Evolutionary conservation across 2,888 invertebrate species (phyloP).

Genomic region (Parnassius mnemosyne): DNA sequence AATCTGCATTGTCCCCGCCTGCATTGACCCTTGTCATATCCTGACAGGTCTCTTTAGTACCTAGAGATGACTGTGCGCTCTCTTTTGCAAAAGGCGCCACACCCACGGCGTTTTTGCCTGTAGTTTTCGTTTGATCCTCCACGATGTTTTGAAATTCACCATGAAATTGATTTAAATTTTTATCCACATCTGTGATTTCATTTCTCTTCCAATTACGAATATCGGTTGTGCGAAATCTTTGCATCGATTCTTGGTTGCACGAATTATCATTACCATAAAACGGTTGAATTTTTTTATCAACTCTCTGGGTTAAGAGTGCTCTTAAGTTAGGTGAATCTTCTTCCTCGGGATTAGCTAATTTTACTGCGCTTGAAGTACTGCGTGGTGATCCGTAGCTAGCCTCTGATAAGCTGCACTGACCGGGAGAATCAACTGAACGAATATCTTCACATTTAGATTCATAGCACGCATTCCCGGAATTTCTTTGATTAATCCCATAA

Average conservation of each 20-base stretch:
- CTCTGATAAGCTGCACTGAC: constrained; percentile 60
- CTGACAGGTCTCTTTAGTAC: constrained; percentile 61
- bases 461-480: constrained; percentile 39
- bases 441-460: constrained; percentile 52
- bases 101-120: constrained; percentile 58
- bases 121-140: constrained; percentile 62
- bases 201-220: constrained; percentile 62
- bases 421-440: constrained; percentile 59
- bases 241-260: constrained; percentile 52
- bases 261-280: constrained; percentile 52
- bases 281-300: constrained; percentile 48
- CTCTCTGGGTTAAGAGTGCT: constrained; percentile 74
- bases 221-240: constrained; percentile 50
- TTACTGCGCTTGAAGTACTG: constrained; percentile 53
- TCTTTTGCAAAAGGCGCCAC: constrained; percentile 54
- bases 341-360: constrained; percentile 51
- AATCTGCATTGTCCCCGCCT: constrained; percentile 72
- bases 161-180: constrained; percentile 74
- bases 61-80: constrained; percentile 64
- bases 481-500: constrained; percentile 51
- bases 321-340: constrained; percentile 80
- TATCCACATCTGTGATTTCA: constrained; percentile 53
- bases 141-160: constrained; percentile 56
- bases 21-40: constrained; percentile 71
- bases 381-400: constrained; percentile 66